These are phyloP conservation scores for Orthosia incerta DNA, from an alignment of 2,888 invertebrate genomes.

Conservation along the genomic window DNA sequence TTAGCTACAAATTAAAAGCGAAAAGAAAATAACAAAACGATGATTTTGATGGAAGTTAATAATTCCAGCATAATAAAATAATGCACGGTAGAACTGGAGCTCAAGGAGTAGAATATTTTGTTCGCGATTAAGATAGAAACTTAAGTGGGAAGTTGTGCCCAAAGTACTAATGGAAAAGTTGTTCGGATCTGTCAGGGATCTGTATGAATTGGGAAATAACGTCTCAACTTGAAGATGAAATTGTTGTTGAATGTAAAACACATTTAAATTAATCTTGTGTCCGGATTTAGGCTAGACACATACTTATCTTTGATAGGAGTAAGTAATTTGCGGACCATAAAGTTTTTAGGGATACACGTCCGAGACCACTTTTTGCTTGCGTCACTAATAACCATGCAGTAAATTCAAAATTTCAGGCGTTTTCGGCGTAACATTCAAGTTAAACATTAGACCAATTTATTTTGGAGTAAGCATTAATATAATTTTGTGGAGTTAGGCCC, in stretches of 20 bases:
- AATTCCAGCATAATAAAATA: constrained; percentile 75
- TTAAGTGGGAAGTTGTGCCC: constrained; percentile 81
- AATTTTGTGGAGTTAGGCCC: constrained; percentile 47
- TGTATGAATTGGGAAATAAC: constrained; percentile 75
- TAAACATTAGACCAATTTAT: constrained; percentile 52
- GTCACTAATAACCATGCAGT: constrained; percentile 14
- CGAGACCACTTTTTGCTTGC: constrained; percentile 24
- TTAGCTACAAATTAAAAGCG: constrained; percentile 50
- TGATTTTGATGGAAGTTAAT: constrained; percentile 73
- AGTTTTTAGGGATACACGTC: constrained; percentile 23
- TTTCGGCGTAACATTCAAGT: constrained; percentile 45
- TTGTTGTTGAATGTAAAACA: constrained; percentile 78
- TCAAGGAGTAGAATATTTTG: constrained; percentile 78
- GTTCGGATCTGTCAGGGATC: constrained; percentile 73
- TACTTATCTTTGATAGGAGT: constrained; percentile 35
- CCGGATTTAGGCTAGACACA: constrained; percentile 37
- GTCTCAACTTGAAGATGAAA: constrained; percentile 73
- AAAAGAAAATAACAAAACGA: constrained; percentile 63
- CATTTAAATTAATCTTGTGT: constrained; percentile 71
- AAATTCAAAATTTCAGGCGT: constrained; percentile 27
- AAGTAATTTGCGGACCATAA: constrained; percentile 24
- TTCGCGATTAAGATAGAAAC: constrained; percentile 81
- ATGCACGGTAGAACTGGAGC: constrained; percentile 68
- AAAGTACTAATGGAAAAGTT: constrained; percentile 85
- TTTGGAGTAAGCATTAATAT: constrained; percentile 51